phyloP scores from a whole-genome alignment of 2,113 vertebrate genomes.

The Empidonax traillii region DNA sequence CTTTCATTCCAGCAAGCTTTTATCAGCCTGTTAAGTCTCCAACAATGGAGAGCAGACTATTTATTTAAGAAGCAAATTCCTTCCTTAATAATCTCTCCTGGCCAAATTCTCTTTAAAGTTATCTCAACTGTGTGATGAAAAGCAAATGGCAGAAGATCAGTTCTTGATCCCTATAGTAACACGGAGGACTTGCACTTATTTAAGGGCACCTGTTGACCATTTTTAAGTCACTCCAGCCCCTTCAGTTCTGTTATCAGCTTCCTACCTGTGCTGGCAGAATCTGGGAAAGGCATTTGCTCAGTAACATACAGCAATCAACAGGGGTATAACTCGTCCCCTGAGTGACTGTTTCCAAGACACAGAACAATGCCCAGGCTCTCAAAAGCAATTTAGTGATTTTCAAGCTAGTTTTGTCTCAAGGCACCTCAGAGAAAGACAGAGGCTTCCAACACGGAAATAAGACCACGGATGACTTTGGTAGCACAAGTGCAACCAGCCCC shows the following conservation, averaged over 20 bases:
- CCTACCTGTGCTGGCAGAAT: not conserved
- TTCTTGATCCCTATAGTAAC: conserved; percentile 12
- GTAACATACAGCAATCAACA: not conserved
- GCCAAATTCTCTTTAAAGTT: conserved; percentile 51
- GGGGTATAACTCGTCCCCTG: rapidly evolving
- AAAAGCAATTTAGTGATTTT: not conserved
- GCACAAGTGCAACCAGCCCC: not conserved
- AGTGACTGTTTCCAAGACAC: not conserved
- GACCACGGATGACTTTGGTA: not conserved
- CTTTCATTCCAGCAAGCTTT: conserved; percentile 29
- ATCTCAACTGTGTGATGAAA: conserved; percentile 13
- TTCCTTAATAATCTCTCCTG: conserved; percentile 43
- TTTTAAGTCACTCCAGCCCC: not conserved
- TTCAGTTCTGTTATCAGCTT: not conserved
- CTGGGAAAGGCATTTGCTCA: not conserved
- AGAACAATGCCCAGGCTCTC: not conserved
- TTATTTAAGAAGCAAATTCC: conserved; percentile 57
- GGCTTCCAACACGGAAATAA: not conserved
- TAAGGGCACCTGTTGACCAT: not conserved
- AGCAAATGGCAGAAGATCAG: conserved; percentile 39
- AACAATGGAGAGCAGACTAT: conserved; percentile 33
- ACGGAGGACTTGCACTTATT: not conserved
- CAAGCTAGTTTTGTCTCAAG: not conserved
- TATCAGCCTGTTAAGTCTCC: conserved; percentile 35
- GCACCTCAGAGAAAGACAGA: not conserved